A percentile compares a stretch with the other conserved stretches of the same genome.
These are phyloP conservation scores for Drosophila grimshawi DNA, from an alignment of 1,140 invertebrate genomes.

Conservation along the genomic window DNA sequence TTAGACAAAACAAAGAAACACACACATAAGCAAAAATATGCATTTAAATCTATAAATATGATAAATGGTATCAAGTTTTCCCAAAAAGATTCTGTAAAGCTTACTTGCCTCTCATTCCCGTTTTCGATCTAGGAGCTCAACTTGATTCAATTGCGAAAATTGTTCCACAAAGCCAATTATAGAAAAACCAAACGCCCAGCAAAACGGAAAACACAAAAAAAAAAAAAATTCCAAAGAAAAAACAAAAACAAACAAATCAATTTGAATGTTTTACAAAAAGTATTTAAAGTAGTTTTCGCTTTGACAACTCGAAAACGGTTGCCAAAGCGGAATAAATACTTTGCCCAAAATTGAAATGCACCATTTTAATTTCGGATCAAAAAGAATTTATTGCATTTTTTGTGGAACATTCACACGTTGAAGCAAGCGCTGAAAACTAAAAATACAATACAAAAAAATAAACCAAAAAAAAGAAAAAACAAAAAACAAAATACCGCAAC, in stretches of 20 bases:
- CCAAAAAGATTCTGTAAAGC: conserved; percentile 84
- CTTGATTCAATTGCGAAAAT: conserved; percentile 84
- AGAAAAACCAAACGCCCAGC: conserved; percentile 45
- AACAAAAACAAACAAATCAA: conserved; percentile 43
- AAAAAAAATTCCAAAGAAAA: conserved; percentile 28
- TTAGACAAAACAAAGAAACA: conserved; percentile 43
- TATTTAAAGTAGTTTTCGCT: conserved; percentile 54
- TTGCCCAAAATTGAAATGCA: conserved; percentile 71
- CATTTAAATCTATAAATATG: conserved; percentile 54
- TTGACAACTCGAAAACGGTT: conserved; percentile 52
- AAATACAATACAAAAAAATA: conserved; percentile 55
- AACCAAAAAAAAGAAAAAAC: conserved; percentile 35
- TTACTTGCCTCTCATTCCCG: conserved; percentile 85
- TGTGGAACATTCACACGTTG: conserved; percentile 84
- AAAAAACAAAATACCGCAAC: conserved; percentile 45
- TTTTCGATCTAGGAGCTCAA: conserved; percentile 85
- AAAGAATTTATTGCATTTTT: conserved; percentile 64
- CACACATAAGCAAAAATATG: conserved; percentile 32
- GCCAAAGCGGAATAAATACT: conserved; percentile 64
- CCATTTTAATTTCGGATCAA: conserved; percentile 71
- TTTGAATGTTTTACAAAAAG: conserved; percentile 83
- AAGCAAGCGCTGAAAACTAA: conserved; percentile 81
- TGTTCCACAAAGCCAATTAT: conserved; percentile 79
- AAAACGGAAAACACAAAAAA: conserved; percentile 22
- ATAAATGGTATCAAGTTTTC: conserved; percentile 84